Base-by-base conservation (phyloP, 2,797 vertebrate genomes). In the Oreortyx pictus region DNA sequence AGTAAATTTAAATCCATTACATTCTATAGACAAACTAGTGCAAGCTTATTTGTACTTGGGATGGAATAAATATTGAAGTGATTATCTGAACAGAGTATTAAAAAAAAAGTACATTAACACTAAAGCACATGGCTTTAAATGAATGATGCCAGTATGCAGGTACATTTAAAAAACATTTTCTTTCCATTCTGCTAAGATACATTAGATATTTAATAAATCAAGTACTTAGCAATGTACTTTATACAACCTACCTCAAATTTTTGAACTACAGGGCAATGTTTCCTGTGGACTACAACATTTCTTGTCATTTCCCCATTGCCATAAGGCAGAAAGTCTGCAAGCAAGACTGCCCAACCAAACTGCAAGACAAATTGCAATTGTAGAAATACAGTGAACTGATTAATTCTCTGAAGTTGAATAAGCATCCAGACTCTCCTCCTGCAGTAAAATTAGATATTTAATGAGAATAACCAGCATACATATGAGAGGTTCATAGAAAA, bases 381-480 rank as follows among this genome's bases (percentile, higher is more conserved):
- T 57, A 68, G 27, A 67, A 88, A 86, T 85, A 16, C 33, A 83
- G 9, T 64, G 15, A 71, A 59, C 5, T 50, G 3, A 74, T 86
- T 73, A 71, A 52, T 47, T 83, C 52, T 78, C 29, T 52, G 44
- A 73, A 59, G 10, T 20, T 50, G 47, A 62, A 3, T 64, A 66
- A 92, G n/a, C 13, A 66, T 41, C 14, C 57, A 67, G 46, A 37
- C 9, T 70, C 17, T 35, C 31, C 6, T 85, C 5, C 31, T 62
- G 10, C 15, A 88, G 20, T 79, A 80, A 76, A 90, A 73, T 54
- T 41, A 59, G 57, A n/a, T 67, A 17, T 8, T 50, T 66, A 31
- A 41, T 0, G 0, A 65, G 22, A 61, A 75, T 35, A 79, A 79
- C 33, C 10, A 22, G 8, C 25, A 49, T 37, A 13, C 2, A 33